Evolutionary conservation across 2,888 invertebrate species (phyloP).

Genomic region (Amphipyra tragopoginis): DNA sequence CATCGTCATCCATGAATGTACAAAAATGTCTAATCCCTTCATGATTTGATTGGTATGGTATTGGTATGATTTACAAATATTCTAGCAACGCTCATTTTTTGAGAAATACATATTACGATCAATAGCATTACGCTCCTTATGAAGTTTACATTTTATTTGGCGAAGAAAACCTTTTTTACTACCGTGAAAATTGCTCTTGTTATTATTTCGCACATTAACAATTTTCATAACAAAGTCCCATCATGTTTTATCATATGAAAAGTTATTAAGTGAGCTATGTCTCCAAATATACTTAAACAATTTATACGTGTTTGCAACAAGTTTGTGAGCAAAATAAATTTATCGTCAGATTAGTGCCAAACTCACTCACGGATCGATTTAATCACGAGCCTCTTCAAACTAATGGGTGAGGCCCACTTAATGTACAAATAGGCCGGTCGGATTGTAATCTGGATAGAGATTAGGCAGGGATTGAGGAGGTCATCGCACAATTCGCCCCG

Average conservation of each 20-base stretch:
- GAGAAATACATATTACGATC: no score
- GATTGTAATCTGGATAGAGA: slow-evolving; percentile 74
- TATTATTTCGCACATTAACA: neutral
- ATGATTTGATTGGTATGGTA: no score
- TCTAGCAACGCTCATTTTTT: no score
- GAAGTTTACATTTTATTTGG: neutral
- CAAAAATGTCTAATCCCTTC: no score
- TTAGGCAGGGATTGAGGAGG: slow-evolving; percentile 68
- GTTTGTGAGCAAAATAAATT: slow-evolving; percentile 60
- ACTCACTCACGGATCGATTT: slow-evolving; percentile 72
- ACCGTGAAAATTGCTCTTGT: neutral
- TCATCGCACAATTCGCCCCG: slow-evolving; percentile 57
- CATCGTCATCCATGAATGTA: no score
- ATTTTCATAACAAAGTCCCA: neutral
- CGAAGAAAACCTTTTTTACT: neutral
- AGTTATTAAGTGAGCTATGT: slow-evolving; percentile 26
- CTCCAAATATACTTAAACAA: slow-evolving; percentile 31
- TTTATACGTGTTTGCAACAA: slow-evolving; percentile 50
- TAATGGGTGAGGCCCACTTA: slow-evolving; percentile 71
- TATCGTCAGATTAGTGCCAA: slow-evolving; percentile 66
- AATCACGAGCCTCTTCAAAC: slow-evolving; percentile 70
- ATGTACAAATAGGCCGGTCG: slow-evolving; percentile 73
- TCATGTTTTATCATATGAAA: slow-evolving; percentile 16
- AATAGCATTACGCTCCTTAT: no score
- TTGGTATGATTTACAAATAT: no score